phyloP scores from a whole-genome alignment of 2,797 vertebrate genomes.

The Phoxinus dragarum region DNA sequence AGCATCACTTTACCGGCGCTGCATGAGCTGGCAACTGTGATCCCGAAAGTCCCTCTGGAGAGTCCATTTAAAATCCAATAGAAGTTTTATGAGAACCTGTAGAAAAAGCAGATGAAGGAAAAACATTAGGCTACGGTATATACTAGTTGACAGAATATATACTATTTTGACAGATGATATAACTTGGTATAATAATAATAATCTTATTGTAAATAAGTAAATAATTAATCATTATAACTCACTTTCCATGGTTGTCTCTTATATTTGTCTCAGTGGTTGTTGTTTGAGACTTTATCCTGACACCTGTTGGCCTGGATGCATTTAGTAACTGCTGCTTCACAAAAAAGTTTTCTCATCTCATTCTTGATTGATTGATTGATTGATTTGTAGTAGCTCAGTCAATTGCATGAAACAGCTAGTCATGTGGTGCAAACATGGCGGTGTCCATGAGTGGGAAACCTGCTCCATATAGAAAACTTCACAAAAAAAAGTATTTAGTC shows the following conservation, averaged over 20 bases:
- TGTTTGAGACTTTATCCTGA: constrained; percentile 5
- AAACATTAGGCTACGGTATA: neutral
- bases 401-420: neutral
- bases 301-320: constrained; percentile 32
- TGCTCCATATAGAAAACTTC: neutral
- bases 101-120: constrained; percentile 28
- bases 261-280: neutral
- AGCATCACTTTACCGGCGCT: constrained; percentile 71
- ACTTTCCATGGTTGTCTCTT: neutral
- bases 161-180: constrained; percentile 10
- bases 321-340: neutral
- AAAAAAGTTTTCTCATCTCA: neutral
- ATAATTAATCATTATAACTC: neutral
- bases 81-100: constrained; percentile 20
- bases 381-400: neutral
- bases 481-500: neutral
- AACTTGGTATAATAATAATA: neutral
- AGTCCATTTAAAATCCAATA: constrained; percentile 37
- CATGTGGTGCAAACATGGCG: neutral
- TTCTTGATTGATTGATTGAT: too few species aligned
- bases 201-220: neutral
- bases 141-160: neutral
- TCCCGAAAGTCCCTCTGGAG: constrained; percentile 36
- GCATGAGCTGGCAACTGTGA: constrained; percentile 59
- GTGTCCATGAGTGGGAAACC: neutral